These are phyloP conservation scores for Cosmia trapezina DNA, from an alignment of 2,888 invertebrate species.

Conservation along the genomic window DNA sequence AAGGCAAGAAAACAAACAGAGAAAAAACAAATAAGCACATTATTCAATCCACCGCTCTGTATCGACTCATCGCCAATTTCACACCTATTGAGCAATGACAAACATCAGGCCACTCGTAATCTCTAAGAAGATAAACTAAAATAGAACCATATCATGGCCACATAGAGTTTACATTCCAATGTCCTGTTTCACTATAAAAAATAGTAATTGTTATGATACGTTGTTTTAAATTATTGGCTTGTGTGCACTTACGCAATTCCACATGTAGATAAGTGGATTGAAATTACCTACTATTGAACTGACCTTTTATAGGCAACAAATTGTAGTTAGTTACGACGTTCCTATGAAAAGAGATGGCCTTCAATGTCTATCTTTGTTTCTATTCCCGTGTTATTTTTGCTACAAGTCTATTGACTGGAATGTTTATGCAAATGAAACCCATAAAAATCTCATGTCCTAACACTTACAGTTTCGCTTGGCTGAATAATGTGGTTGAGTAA, in stretches of 20 bases:
- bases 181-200: conserved; percentile 41
- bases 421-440: conserved; percentile 50
- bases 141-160: conserved; percentile 51
- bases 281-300: conserved; percentile 44
- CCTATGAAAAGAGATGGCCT: conserved; percentile 30
- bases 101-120: conserved; percentile 66
- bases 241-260: conserved; percentile 64
- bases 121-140: conserved; percentile 57
- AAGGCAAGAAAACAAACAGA: conserved; percentile 46
- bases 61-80: conserved; percentile 81
- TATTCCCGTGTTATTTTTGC: conserved; percentile 29
- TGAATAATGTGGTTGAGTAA: conserved; percentile 52
- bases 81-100: conserved; percentile 81
- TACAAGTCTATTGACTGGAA: conserved; percentile 30
- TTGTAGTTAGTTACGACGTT: conserved; percentile 36
- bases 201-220: conserved; percentile 62
- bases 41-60: conserved; percentile 73
- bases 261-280: conserved; percentile 62
- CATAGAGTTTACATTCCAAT: conserved; percentile 60
- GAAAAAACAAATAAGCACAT: conserved; percentile 68
- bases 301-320: conserved; percentile 25
- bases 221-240: conserved; percentile 71
- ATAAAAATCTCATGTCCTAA: conserved; percentile 52
- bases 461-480: conserved; percentile 59
- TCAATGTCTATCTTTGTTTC: conserved; percentile 32